Conservation (phyloP, 2,113 vertebrate species). For the Tychaedon coryphoeus region DNA sequence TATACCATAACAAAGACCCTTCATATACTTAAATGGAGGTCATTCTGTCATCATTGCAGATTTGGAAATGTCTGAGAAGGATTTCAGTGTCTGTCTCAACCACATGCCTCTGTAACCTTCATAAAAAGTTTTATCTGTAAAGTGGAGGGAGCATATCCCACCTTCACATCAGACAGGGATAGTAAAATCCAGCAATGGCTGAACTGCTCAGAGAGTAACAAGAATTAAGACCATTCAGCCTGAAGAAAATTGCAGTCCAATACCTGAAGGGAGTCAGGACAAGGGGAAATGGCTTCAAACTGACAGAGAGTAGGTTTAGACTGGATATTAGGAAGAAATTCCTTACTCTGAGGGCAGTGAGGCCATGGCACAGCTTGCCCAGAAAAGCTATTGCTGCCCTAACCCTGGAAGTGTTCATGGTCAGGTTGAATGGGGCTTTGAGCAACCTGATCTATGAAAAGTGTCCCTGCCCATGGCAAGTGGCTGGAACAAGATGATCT, state of each 20-base stretch:
- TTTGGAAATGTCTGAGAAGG: background rate
- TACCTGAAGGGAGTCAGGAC: background rate
- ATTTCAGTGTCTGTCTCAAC: background rate
- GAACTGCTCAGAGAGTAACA: background rate
- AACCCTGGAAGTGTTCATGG: background rate
- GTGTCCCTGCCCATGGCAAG: background rate
- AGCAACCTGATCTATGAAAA: background rate
- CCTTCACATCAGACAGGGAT: background rate
- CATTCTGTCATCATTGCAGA: background rate
- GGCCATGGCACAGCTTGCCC: background rate
- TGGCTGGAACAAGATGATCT: background rate
- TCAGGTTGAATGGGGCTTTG: background rate
- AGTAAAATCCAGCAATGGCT: background rate
- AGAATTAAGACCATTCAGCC: background rate
- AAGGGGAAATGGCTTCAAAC: background rate
- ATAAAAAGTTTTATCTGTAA: background rate
- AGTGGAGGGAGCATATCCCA: accelerated
- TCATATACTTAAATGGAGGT: background rate
- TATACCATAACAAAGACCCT: background rate
- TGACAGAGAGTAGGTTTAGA: background rate
- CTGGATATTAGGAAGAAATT: background rate
- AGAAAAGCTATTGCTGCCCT: background rate
- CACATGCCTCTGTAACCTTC: background rate
- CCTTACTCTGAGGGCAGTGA: background rate
- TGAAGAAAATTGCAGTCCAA: background rate